These are phyloP conservation scores for Bovichtus diacanthus DNA, from an alignment of 2,797 vertebrate species.

Conservation along the genomic window DNA sequence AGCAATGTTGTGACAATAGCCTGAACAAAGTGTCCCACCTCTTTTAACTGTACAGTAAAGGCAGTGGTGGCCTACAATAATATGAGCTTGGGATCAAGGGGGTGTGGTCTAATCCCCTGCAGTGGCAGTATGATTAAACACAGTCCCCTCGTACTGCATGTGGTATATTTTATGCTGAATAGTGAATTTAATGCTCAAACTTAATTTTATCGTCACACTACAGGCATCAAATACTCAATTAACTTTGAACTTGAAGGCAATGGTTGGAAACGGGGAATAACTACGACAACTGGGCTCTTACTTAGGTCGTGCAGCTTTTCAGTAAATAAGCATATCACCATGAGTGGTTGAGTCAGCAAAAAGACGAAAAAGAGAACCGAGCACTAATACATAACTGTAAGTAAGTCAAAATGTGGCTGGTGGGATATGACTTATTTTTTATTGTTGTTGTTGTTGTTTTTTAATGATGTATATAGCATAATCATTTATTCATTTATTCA, in stretches of 20 bases:
- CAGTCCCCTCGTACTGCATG: neutral
- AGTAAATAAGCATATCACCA: slow-evolving; percentile 14
- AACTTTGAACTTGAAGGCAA: slow-evolving; percentile 41
- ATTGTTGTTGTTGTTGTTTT: neutral
- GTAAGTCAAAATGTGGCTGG: neutral
- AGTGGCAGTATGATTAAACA: slow-evolving; percentile 22
- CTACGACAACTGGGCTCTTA: slow-evolving; percentile 6
- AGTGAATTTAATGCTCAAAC: slow-evolving; percentile 5
- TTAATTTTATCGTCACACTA: slow-evolving; percentile 28
- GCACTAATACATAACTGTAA: neutral
- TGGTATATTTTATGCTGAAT: slow-evolving; percentile 32
- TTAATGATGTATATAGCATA: neutral
- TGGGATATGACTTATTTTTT: too few species aligned
- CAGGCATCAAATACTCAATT: slow-evolving; percentile 40
- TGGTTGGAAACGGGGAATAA: slow-evolving; percentile 11
- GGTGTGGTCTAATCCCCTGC: slow-evolving; percentile 18
- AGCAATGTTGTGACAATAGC: neutral
- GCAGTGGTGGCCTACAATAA: neutral
- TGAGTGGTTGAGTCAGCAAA: slow-evolving; percentile 20
- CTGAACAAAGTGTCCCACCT: neutral
- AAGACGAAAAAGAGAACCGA: slow-evolving; percentile 6
- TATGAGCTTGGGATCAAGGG: neutral
- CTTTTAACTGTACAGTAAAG: neutral
- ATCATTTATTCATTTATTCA: neutral
- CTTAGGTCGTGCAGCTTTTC: slow-evolving; percentile 7